These are phyloP conservation scores for Cerastoderma edule DNA, from an alignment of 2,888 invertebrate species.

Conservation along the genomic window DNA sequence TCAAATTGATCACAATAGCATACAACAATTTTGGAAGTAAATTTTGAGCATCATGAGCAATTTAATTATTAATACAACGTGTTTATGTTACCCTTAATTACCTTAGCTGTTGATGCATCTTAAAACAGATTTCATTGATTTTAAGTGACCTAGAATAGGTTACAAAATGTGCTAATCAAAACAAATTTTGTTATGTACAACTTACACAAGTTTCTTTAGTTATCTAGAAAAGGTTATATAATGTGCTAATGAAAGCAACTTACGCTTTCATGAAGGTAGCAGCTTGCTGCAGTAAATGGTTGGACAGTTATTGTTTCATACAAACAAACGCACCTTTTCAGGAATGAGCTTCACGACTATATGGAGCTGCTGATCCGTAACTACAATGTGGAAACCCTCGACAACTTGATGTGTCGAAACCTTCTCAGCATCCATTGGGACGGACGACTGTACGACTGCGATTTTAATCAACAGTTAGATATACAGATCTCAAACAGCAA, in stretches of 20 bases:
- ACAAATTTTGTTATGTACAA: neutral
- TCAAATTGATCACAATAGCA: no score
- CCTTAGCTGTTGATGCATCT: no score
- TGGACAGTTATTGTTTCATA: neutral
- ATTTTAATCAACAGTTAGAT: conserved; percentile 74
- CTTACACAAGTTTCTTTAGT: neutral
- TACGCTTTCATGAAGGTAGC: neutral
- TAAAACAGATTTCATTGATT: no score
- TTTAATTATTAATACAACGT: no score
- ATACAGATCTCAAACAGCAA: conserved; percentile 36
- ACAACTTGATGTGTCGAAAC: conserved; percentile 72
- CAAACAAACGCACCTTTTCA: conserved; percentile 17
- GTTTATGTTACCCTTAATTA: no score
- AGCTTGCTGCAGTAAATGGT: neutral
- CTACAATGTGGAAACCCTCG: conserved; percentile 69
- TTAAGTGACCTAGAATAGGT: conserved; percentile 1
- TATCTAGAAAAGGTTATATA: neutral
- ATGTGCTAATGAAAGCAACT: neutral
- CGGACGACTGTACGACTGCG: conserved; percentile 72
- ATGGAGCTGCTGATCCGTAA: conserved; percentile 70
- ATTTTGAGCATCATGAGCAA: no score
- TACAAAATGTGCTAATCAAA: neutral
- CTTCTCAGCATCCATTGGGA: conserved; percentile 70
- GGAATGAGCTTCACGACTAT: conserved; percentile 70
- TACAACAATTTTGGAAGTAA: no score